Evolutionary conservation across 2,113 vertebrate species (phyloP), one percentile per base, ranked within the genome.

Genomic region (Dasyornis broadbenti): DNA sequence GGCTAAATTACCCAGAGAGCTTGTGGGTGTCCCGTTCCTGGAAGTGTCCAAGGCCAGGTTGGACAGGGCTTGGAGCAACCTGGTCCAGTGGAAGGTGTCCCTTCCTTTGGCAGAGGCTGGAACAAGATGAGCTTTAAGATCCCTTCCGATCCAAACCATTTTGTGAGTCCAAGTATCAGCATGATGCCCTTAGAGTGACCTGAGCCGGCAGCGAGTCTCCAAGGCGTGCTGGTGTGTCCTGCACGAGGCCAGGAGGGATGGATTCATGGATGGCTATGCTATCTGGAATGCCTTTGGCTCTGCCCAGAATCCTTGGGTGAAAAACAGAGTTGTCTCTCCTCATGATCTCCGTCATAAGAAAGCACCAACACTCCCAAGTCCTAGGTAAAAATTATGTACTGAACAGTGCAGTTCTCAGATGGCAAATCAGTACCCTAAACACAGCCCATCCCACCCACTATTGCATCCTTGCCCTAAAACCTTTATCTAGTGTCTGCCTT

Each of bases 171-270:
- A 53, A 8, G 33, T 49, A 42, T 42, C 7, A 9, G 26, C 15
- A 1, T 1, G 2, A 24, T 57, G 80, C 14, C 53, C 16, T 72
- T 64, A 53, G 24, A 33, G 24, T 26, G 18, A 39, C 63, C 17
- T 16, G 8, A n/a, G 40, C 52, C 28, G 45, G 22, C 59, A 39
- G 37, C 0, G 0, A 82, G 39, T 40, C 15, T 77, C 42, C 33
- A n/a, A 0, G 0, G 0, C 0, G 0, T 69, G 33, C 39, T 14
- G 7, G 10, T 23, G 53, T 87, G 49, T 86, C 39, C 45, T 37
- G 1, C 28, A 4, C 30, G 63, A 42, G 66, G 21, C 21, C 3
- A 4, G 57, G 49, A 68, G 5, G 35, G 49, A 27, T 23, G 71
- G 30, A 24, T 42, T 27, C 1, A 1, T 0, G 10, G 33, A 24